Base-by-base conservation (phyloP, 2,797 vertebrate species). In the Gymnothorax reevesii region DNA sequence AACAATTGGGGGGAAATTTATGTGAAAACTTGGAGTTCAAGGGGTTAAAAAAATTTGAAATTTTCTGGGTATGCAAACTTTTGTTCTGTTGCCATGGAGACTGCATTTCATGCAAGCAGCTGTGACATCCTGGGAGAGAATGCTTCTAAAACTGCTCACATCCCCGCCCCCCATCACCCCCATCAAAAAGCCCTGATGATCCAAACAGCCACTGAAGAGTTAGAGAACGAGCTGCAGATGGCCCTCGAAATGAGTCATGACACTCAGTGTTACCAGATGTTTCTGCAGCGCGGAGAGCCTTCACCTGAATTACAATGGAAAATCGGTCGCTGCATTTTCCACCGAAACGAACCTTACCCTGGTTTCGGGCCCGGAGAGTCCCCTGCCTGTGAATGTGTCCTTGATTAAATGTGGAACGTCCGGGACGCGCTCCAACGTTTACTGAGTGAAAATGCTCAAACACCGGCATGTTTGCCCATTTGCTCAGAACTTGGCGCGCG, bases 231-330 rank as follows among this genome's bases (percentile, higher is more conserved):
- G 54, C 8, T 27, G 80, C 80, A 82, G 80, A 59, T 59, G 80
- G 80, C 80, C 27, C 54, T 82, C 0, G 20, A 59, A 59, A 57
- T 15, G 80, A 82, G 80, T 57, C 80, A 59, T 8, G 75, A 6
- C 75, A 17, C 73, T 77, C 15, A 17, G 13, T 6, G 42, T 22
- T 9, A 8, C 33, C 75, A 79, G 75, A 79, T 82, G 57, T 82
- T 82, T 57, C 55, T 33, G 13, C 4, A 57, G 27, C 25, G 59
- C 33, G 49, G 52, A 52, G 59, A 20, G 27, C 17, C 4, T 15
- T 52, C 83, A 49, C 83, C 27, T 84, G 83, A 52, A 62, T 62
- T 52, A 49, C 57, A 66, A 52, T 84, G 57, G n/a, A 64, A 84
- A 84, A 57, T 10, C 27, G 13, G 82, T 52, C 15, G 6, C 59